phyloP scores from a whole-genome alignment of 1,140 invertebrate species.

The Mya arenaria region DNA sequence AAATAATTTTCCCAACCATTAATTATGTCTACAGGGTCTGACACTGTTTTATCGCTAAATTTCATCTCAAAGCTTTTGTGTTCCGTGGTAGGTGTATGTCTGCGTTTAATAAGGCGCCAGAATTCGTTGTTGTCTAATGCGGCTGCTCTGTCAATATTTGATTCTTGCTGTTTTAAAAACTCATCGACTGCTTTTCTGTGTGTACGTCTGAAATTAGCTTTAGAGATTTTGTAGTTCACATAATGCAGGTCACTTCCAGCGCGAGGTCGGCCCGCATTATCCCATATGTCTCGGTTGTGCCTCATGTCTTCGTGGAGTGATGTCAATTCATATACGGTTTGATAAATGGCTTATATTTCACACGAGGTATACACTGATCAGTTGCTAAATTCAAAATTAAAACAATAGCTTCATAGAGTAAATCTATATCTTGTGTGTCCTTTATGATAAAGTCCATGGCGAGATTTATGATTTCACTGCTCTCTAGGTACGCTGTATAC shows the following conservation, averaged over 20 bases:
- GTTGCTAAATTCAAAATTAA: neutral
- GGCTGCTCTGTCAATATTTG: conserved; percentile 2
- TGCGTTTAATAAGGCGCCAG: neutral
- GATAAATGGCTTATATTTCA: neutral
- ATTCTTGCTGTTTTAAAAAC: neutral
- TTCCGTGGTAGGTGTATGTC: neutral
- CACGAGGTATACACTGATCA: neutral
- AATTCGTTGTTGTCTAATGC: conserved; percentile 17
- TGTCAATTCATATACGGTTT: neutral
- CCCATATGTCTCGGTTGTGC: neutral
- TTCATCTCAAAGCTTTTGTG: neutral
- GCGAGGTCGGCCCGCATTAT: neutral
- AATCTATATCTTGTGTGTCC: neutral
- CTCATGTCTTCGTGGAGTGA: neutral
- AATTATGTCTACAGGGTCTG: neutral
- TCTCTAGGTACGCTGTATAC: neutral
- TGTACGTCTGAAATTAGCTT: neutral
- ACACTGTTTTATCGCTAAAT: neutral
- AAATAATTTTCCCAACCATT: neutral
- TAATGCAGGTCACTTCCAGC: neutral
- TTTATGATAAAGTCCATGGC: neutral
- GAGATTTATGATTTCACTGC: neutral
- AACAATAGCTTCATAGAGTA: neutral
- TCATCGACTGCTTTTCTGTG: neutral
- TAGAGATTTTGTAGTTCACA: neutral